phyloP scores from a whole-genome alignment of 2,888 invertebrate species.

The Strigamia crassipes region DNA sequence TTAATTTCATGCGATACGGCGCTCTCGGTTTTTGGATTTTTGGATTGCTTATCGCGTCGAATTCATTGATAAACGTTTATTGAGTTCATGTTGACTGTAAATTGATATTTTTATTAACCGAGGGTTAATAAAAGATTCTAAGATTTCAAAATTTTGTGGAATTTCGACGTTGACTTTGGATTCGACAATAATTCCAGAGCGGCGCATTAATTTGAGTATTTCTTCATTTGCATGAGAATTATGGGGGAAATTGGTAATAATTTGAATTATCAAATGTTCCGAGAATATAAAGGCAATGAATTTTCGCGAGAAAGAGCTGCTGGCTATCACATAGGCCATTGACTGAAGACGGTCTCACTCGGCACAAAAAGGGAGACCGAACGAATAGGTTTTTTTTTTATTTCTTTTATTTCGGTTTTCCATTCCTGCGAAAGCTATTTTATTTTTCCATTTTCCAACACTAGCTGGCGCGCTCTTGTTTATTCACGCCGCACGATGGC shows the following conservation, averaged over 20 bases:
- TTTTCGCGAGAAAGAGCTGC: not conserved
- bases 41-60: not conserved
- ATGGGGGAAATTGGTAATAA: not conserved
- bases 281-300: not conserved
- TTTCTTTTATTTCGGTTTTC: not conserved
- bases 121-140: not conserved
- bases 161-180: too few species aligned
- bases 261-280: not conserved
- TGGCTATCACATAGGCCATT: constrained; percentile 19
- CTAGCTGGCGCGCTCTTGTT: not conserved
- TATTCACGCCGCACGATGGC: not conserved
- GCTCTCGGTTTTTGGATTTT: not conserved
- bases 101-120: not conserved
- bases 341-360: constrained; percentile 19
- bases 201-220: too few species aligned
- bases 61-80: not conserved
- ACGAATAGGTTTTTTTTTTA: not conserved
- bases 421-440: not conserved
- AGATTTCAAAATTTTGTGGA: too few species aligned
- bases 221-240: too few species aligned
- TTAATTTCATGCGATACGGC: not conserved
- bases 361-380: not conserved
- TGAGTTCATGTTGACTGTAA: constrained; percentile 13
- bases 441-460: not conserved
- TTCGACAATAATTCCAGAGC: too few species aligned